Evolutionary conservation across 2,113 vertebrate genomes (phyloP).

Genomic region (Marmota flaviventris): DNA sequence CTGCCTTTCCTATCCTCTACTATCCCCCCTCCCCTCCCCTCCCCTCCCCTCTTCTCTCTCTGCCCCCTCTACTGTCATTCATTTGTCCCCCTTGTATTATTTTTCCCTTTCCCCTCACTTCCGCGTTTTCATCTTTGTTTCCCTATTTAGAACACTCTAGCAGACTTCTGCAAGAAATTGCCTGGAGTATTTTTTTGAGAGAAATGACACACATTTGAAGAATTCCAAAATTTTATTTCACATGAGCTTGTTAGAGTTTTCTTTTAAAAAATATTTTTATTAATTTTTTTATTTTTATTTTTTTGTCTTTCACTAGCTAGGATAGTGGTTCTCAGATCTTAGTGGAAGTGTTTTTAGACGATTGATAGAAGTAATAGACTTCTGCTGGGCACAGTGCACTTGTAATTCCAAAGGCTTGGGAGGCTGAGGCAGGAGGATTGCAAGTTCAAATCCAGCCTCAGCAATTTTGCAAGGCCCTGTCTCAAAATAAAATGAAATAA

Average conservation of each 20-base stretch:
- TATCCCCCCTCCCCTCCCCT: too few relatives aligned
- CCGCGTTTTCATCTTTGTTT: conserved; percentile 10
- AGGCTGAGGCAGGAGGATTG: too few relatives aligned
- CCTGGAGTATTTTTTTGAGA: conserved; percentile 43
- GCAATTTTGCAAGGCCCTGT: too few relatives aligned
- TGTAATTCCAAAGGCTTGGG: too few relatives aligned
- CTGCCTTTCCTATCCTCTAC: too few relatives aligned
- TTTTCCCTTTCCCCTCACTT: too few relatives aligned
- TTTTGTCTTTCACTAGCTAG: neutral
- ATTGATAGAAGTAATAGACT: conserved; percentile 4
- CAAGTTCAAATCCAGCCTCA: too few relatives aligned
- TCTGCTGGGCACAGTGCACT: too few relatives aligned
- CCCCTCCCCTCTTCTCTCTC: too few relatives aligned
- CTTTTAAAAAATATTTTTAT: neutral
- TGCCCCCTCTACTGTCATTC: too few relatives aligned
- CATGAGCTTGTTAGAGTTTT: neutral
- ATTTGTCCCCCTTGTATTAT: too few relatives aligned
- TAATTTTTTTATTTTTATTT: conserved; percentile 28
- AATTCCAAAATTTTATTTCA: conserved; percentile 36
- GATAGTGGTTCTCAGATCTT: conserved; percentile 28
- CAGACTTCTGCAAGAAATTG: neutral
- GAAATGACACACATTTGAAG: conserved; percentile 16
- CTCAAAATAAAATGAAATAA: too few relatives aligned
- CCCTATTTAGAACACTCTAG: neutral
- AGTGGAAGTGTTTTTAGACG: conserved; percentile 21